phyloP scores from a whole-genome alignment of 2,113 vertebrate genomes.

The Quiscalus mexicanus region DNA sequence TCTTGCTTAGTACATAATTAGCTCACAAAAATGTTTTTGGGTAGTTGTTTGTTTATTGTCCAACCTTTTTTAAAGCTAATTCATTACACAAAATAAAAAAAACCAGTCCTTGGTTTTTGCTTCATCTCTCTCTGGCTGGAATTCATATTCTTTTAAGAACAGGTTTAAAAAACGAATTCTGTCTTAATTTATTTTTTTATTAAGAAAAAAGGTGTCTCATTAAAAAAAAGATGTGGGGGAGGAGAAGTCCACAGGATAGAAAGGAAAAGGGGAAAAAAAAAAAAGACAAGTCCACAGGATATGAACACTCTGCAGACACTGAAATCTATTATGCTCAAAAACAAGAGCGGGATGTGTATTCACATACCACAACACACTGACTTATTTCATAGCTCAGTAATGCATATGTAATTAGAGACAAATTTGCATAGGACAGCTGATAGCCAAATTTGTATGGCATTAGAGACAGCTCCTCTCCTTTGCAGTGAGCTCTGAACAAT shows the following conservation, averaged over 20 bases:
- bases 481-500: not conserved
- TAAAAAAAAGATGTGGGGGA: not conserved
- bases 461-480: not conserved
- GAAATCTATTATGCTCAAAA: slow-evolving; percentile 56
- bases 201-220: not conserved
- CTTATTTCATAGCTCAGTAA: slow-evolving; percentile 54
- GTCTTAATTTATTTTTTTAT: not conserved
- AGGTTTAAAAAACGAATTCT: not conserved
- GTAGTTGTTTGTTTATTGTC: slow-evolving; percentile 65
- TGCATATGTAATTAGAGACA: slow-evolving; percentile 17
- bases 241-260: not conserved
- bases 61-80: slow-evolving; percentile 23
- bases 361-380: slow-evolving; percentile 34
- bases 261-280: not conserved
- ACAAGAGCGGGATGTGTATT: slow-evolving; percentile 54
- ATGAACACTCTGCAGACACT: slow-evolving; percentile 25
- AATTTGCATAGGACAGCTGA: slow-evolving; percentile 58
- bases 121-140: not conserved
- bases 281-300: slow-evolving; percentile 28
- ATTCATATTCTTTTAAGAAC: slow-evolving; percentile 16
- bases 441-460: not conserved
- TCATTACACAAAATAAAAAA: not conserved
- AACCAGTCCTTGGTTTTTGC: not conserved
- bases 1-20: slow-evolving; percentile 75
- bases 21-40: slow-evolving; percentile 51